Conservation (phyloP, 2,797 vertebrate genomes). For the Myotis myotis region DNA sequence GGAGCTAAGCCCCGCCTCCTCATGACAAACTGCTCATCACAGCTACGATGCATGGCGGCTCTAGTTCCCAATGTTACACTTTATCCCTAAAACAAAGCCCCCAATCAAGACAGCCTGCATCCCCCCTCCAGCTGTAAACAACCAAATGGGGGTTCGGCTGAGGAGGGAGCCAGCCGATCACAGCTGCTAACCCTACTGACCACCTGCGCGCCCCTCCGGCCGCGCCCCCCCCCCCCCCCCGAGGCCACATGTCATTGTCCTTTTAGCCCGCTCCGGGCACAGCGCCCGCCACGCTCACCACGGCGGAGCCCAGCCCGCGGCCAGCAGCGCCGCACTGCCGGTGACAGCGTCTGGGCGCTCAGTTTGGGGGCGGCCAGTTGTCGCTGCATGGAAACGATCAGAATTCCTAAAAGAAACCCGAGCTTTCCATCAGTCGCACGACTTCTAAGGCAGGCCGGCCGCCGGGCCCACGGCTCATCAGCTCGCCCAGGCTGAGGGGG, state of each 20-base stretch:
- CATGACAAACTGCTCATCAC: neutral
- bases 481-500: neutral
- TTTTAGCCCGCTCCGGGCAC: neutral
- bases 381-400: neutral
- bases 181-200: neutral
- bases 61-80: neutral
- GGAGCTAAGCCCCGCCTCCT: neutral
- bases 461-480: neutral
- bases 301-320: neutral
- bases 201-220: neutral
- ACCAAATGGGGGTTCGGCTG: neutral
- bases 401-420: neutral
- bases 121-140: neutral
- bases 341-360: conserved; percentile 9
- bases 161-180: neutral
- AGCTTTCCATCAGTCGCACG: neutral
- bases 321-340: neutral
- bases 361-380: neutral
- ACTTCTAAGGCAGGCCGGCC: neutral
- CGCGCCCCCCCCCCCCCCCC: neutral
- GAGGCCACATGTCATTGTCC: neutral
- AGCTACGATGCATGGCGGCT: neutral
- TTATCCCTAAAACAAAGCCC: neutral
- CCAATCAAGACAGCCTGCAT: neutral
- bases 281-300: neutral